Percentiles rank a stretch among this genome's conserved stretches.
These are phyloP conservation scores for Chirona hameri DNA, from an alignment of 2,888 invertebrate genomes.

Conservation along the genomic window DNA sequence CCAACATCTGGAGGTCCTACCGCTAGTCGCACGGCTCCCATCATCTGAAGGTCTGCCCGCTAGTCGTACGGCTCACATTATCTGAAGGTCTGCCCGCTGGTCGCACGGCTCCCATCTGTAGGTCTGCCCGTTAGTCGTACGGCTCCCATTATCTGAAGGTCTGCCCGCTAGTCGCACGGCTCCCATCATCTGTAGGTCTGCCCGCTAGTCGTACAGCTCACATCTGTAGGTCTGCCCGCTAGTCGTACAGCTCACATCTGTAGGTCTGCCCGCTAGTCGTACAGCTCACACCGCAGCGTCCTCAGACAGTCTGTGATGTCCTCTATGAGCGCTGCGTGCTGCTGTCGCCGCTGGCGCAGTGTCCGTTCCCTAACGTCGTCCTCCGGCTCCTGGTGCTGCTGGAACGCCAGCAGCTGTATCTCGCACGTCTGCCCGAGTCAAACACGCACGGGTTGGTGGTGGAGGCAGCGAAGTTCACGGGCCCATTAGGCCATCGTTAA, in stretches of 20 bases:
- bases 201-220: too few species aligned
- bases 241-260: not conserved
- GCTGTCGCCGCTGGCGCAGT: not conserved
- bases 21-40: too few species aligned
- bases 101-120: too few species aligned
- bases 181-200: too few species aligned
- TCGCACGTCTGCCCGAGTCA: not conserved
- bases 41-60: too few species aligned
- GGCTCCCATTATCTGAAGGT: too few species aligned
- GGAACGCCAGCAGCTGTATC: constrained; percentile 7
- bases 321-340: not conserved
- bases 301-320: not conserved
- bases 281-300: not conserved
- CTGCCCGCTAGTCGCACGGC: too few species aligned
- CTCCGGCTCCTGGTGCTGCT: not conserved
- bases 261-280: not conserved
- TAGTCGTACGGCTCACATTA: not conserved
- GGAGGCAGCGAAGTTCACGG: too few species aligned
- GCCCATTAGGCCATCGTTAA: not conserved
- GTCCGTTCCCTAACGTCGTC: not conserved
- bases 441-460: not conserved
- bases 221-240: not conserved
- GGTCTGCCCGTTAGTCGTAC: too few species aligned
- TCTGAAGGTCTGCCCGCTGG: not conserved
- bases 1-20: too few species aligned